Evolutionary conservation across 1,140 invertebrate genomes (phyloP), one percentile per base, ranked within the genome.

Genomic region (Campoletis sonorensis): DNA sequence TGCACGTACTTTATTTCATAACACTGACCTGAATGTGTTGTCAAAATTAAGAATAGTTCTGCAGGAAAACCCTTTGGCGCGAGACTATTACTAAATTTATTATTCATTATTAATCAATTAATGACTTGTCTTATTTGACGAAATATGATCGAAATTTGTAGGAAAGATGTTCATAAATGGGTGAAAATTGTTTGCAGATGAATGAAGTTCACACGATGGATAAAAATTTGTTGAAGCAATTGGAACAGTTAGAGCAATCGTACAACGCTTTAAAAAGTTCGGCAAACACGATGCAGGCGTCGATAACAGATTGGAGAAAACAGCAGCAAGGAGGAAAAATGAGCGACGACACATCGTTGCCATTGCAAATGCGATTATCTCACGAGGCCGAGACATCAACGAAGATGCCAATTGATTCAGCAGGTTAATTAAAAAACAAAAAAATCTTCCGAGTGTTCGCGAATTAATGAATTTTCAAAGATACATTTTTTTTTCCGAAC

Each of bases 221-320:
- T 1, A 15, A 67, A 0, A 83, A 86, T 45, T 68, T 88, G 15
- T 86, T 81, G 15, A 80, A 80, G n/a, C 89, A 79, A 67, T 26
- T 90, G 10, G 85, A 87, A 11, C 83, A 87, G 70, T 77, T 91
- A 54, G 87, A 90, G 27, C 80, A 89, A 45, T 83, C 84, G 2
- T 89, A 88, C 30, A 86, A 54, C 23, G 49, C 26, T 27, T 61
- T 89, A 16, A 86, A 88, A 73, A 90, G 89, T 82, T 86, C 86
- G 1, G 89, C 86, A 11, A 84, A 81, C 67, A 67, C 82, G 49
- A 79, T 89, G 68, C 33, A 86, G 7, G 37, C 82, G 27, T 79
- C 84, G 10, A 70, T 87, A 11, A 58, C 70, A 27, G 82, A 87
- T 40, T 81, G 82, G 0, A 86, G 86, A 58, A 85, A 37, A 73